A percentile compares a stretch with the other conserved stretches of the same genome.
These are phyloP conservation scores for Rhopilema esculentum DNA, from an alignment of 30 jellyfish, hydroid and myxozoan genomes.

Conservation along the genomic window DNA sequence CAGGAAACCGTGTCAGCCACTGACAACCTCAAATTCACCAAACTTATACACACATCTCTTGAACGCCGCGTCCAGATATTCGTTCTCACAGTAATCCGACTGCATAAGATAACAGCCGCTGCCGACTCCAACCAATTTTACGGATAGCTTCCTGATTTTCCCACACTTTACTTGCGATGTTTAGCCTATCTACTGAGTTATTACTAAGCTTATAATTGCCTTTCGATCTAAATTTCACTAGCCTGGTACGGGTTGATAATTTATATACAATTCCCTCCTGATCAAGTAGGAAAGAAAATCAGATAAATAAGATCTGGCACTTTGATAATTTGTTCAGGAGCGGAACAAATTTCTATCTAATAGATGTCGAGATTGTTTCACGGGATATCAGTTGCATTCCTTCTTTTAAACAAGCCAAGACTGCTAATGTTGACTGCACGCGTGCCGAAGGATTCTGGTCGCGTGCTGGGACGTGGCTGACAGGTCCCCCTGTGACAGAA, in stretches of 20 bases:
- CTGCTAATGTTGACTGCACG: not conserved
- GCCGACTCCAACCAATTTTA: conserved; percentile 26
- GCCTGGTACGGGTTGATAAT: too few species aligned
- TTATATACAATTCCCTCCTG: too few species aligned
- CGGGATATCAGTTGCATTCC: not conserved
- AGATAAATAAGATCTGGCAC: too few species aligned
- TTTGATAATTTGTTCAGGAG: not conserved
- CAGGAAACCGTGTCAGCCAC: not conserved
- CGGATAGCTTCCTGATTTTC: conserved; percentile 4
- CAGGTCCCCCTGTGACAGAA: conserved; percentile 38
- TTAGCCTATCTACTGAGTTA: not conserved
- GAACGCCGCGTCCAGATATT: not conserved
- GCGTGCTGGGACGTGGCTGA: conserved; percentile 51
- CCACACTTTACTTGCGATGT: conserved; percentile 37
- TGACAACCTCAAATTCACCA: not conserved
- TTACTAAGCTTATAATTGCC: not conserved
- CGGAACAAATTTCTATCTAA: not conserved
- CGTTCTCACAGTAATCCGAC: conserved; percentile 47
- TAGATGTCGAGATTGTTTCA: not conserved
- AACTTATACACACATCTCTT: not conserved
- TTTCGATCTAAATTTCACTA: not conserved
- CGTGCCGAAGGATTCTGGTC: conserved; percentile 53
- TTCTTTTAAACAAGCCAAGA: not conserved
- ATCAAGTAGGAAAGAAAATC: too few species aligned
- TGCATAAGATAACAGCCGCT: conserved; percentile 37